A percentile compares a stretch with the other conserved stretches of the same genome.
phyloP scores from a whole-genome alignment of 2,797 vertebrate genomes.

The Acomys russatus region DNA sequence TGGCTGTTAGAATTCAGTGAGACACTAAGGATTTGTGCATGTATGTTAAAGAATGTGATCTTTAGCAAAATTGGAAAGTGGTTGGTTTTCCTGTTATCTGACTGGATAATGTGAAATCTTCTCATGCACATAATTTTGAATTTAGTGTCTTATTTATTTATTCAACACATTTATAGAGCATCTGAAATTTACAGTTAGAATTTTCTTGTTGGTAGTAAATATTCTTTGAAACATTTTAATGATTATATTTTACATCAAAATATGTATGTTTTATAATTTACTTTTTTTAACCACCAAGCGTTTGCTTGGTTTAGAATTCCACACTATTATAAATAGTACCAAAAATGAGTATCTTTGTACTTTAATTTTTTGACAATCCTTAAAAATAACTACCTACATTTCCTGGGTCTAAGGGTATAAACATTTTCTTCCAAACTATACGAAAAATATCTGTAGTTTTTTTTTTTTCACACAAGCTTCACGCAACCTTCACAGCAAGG shows the following conservation, averaged over 20 bases:
- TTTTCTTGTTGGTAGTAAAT: slow-evolving; percentile 61
- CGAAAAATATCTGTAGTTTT: slow-evolving; percentile 40
- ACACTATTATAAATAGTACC: slow-evolving; percentile 64
- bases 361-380: slow-evolving; percentile 66
- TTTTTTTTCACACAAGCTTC: slow-evolving; percentile 23
- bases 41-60: neutral
- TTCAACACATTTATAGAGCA: slow-evolving; percentile 45
- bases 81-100: neutral
- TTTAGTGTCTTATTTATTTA: slow-evolving; percentile 28
- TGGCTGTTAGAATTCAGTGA: slow-evolving; percentile 6
- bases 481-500: too few species aligned
- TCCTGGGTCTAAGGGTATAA: slow-evolving; percentile 31
- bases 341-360: slow-evolving; percentile 49
- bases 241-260: slow-evolving; percentile 58
- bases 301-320: slow-evolving; percentile 69
- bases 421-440: slow-evolving; percentile 39
- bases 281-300: slow-evolving; percentile 31
- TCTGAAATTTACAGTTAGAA: slow-evolving; percentile 45
- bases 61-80: slow-evolving; percentile 48
- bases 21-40: neutral
- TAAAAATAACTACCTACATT: slow-evolving; percentile 62
- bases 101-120: slow-evolving; percentile 38
- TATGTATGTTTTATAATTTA: slow-evolving; percentile 63
- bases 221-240: slow-evolving; percentile 69
- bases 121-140: slow-evolving; percentile 53